Conservation (phyloP, 1,140 invertebrate genomes). For the Cecropterus lyciades region DNA sequence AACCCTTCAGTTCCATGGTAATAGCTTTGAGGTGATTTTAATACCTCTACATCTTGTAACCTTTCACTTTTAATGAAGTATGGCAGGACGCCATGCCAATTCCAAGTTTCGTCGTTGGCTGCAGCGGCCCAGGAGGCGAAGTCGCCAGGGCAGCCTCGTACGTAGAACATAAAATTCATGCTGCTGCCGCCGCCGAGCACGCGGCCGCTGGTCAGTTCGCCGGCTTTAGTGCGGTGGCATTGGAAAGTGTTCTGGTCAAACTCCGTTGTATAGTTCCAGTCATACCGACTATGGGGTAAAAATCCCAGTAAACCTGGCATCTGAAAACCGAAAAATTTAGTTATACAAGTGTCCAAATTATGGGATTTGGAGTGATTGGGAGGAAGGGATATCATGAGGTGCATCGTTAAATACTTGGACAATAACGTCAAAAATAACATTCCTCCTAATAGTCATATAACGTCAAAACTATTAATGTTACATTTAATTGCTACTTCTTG, state of each 20-base stretch:
- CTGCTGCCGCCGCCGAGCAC: neutral
- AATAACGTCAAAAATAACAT: no score
- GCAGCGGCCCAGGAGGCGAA: neutral
- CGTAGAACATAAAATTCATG: neutral
- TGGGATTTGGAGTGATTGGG: no score
- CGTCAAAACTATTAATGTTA: no score
- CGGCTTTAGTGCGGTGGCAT: neutral
- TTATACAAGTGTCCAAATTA: no score
- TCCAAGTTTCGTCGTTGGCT: neutral
- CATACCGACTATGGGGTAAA: neutral
- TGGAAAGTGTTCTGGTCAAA: neutral
- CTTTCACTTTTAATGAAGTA: constrained; percentile 3
- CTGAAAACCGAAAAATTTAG: neutral
- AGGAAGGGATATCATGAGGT: no score
- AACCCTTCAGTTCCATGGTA: neutral
- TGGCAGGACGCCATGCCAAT: neutral
- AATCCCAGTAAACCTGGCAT: neutral
- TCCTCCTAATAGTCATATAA: no score
- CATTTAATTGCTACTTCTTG: no score
- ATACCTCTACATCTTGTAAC: neutral
- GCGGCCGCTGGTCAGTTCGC: neutral
- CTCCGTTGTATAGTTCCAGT: neutral
- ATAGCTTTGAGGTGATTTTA: neutral
- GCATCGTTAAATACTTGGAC: no score
- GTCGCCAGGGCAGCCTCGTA: neutral